These are phyloP conservation scores for Stegastes partitus DNA, from an alignment of 2,113 vertebrate species.

Conservation along the genomic window DNA sequence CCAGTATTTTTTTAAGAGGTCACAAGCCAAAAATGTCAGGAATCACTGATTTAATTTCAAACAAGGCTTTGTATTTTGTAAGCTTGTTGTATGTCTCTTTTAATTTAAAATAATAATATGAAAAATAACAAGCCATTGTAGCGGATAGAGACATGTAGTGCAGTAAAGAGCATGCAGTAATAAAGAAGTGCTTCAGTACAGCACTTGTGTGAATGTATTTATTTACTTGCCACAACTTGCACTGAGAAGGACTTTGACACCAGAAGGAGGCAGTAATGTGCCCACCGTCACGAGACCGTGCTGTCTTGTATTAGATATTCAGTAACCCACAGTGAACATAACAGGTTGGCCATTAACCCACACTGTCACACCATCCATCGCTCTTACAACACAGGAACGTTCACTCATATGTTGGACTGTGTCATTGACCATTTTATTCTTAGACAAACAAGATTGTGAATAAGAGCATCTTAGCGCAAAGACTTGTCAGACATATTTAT, in stretches of 20 bases:
- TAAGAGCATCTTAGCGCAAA: slow-evolving; percentile 2
- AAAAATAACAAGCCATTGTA: background rate
- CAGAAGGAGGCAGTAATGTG: background rate
- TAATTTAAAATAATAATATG: too few relatives aligned
- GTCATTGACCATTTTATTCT: slow-evolving; percentile 1
- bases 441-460: slow-evolving; percentile 22
- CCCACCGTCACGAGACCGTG: slow-evolving; percentile 56
- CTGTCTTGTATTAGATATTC: slow-evolving; percentile 45
- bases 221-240: background rate
- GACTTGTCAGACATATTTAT: slow-evolving; percentile 9
- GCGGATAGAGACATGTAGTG: too few relatives aligned
- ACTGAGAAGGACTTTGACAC: slow-evolving; percentile 55
- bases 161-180: too few relatives aligned
- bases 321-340: slow-evolving; percentile 68
- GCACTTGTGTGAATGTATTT: background rate
- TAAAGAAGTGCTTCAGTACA: too few relatives aligned
- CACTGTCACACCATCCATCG: slow-evolving; percentile 17
- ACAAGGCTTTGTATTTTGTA: too few relatives aligned
- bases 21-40: background rate
- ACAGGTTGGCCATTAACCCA: slow-evolving; percentile 79
- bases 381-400: background rate
- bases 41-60: background rate
- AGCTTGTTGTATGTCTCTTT: too few relatives aligned
- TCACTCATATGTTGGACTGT: background rate
- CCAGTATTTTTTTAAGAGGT: background rate